These are phyloP conservation scores for Eretmochelys imbricata DNA, from an alignment of 2,113 vertebrate genomes.

Conservation along the genomic window DNA sequence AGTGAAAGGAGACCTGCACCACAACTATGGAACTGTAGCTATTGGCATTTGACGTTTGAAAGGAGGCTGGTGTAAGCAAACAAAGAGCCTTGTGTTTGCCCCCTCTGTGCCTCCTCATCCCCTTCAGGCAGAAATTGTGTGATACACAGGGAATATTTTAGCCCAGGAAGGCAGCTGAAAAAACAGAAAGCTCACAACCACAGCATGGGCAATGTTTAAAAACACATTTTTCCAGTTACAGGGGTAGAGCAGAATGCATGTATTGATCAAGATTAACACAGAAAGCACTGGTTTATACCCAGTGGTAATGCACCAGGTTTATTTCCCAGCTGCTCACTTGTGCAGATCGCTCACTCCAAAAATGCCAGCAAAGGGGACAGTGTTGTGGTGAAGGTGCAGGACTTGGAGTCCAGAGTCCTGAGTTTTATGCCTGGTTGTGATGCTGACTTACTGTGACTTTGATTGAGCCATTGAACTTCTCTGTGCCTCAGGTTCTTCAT, in stretches of 20 bases:
- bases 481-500: neutral
- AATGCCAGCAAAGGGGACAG: neutral
- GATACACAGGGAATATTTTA: neutral
- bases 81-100: constrained; percentile 45
- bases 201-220: neutral
- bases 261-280: neutral
- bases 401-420: neutral
- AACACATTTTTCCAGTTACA: neutral
- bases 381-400: neutral
- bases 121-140: neutral
- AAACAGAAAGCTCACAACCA: neutral
- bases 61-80: neutral
- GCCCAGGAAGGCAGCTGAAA: constrained; percentile 48
- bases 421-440: neutral
- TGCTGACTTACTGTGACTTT: neutral
- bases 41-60: rapidly evolving
- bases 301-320: rapidly evolving
- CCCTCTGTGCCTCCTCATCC: neutral
- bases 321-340: rapidly evolving
- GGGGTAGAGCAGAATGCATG: neutral
- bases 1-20: neutral
- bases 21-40: neutral
- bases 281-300: neutral
- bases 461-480: neutral
- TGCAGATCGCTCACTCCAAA: neutral